These are phyloP conservation scores for Ganaspis brasiliensis DNA, from an alignment of 2,888 invertebrate genomes.

Conservation along the genomic window DNA sequence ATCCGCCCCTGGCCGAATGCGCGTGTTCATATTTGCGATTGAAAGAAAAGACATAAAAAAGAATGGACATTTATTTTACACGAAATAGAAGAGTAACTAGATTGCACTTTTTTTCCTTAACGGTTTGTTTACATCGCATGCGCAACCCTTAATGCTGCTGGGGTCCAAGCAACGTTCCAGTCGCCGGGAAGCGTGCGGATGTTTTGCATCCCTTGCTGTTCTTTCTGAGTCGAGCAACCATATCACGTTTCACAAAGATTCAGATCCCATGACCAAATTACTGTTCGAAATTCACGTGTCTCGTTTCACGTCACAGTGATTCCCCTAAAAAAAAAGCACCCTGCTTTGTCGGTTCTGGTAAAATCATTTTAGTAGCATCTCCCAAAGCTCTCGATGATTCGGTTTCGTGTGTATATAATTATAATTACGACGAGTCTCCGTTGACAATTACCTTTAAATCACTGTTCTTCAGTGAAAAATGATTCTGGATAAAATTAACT, in stretches of 20 bases:
- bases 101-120: constrained; percentile 63
- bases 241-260: constrained; percentile 21
- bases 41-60: not conserved
- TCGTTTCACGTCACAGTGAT: not conserved
- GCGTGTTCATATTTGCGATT: no score
- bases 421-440: not conserved
- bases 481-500: not conserved
- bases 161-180: constrained; percentile 66
- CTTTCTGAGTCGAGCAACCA: not conserved
- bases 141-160: constrained; percentile 66
- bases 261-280: not conserved
- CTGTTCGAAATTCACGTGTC: not conserved
- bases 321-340: not conserved
- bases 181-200: constrained; percentile 75
- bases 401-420: not conserved
- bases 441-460: not conserved
- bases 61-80: not conserved
- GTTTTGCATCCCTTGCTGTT: constrained; percentile 66
- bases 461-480: not conserved
- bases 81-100: not conserved
- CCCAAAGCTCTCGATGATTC: not conserved
- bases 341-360: not conserved
- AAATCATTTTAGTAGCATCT: not conserved
- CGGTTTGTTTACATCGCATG: constrained; percentile 76
- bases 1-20: no score